phyloP scores from a whole-genome alignment of 2,113 vertebrate genomes.

The Bolborhynchus lineola region DNA sequence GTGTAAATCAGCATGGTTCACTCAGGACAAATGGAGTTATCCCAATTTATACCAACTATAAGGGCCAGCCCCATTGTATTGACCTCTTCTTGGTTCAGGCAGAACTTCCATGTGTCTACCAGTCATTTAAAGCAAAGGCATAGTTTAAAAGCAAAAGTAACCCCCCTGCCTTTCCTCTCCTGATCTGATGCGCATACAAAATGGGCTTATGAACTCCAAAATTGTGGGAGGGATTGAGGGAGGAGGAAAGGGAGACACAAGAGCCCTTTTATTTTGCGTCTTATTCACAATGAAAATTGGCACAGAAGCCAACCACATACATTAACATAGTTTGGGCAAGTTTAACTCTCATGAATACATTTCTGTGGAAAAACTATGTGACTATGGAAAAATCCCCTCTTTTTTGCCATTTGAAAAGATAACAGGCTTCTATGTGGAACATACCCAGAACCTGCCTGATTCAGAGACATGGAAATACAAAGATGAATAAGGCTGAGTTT shows the following conservation, averaged over 20 bases:
- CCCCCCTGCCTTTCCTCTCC: slow-evolving; percentile 62
- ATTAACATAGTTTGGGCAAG: slow-evolving; percentile 77
- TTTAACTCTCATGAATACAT: slow-evolving; percentile 79
- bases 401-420: slow-evolving; percentile 76
- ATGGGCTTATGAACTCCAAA: slow-evolving; percentile 72
- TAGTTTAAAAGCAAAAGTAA: slow-evolving; percentile 49
- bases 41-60: background rate
- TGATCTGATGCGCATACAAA: slow-evolving; percentile 71
- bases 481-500: slow-evolving; percentile 61
- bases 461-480: slow-evolving; percentile 66
- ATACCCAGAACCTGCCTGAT: slow-evolving; percentile 70
- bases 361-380: slow-evolving; percentile 80
- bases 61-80: background rate
- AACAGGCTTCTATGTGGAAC: slow-evolving; percentile 67
- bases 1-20: background rate
- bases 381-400: slow-evolving; percentile 78
- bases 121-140: slow-evolving; percentile 61
- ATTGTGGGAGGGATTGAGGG: slow-evolving; percentile 63
- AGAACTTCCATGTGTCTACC: slow-evolving; percentile 22
- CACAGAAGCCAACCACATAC: slow-evolving; percentile 76
- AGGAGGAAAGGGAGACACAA: slow-evolving; percentile 70
- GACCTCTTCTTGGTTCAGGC: slow-evolving; percentile 2
- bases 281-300: slow-evolving; percentile 80
- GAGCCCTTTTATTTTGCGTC: slow-evolving; percentile 75
- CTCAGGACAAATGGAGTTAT: background rate